A percentile compares a stretch with the other conserved stretches of the same genome.
Conservation (phyloP, 2,888 invertebrate genomes). For the Cephus nigrinus region DNA sequence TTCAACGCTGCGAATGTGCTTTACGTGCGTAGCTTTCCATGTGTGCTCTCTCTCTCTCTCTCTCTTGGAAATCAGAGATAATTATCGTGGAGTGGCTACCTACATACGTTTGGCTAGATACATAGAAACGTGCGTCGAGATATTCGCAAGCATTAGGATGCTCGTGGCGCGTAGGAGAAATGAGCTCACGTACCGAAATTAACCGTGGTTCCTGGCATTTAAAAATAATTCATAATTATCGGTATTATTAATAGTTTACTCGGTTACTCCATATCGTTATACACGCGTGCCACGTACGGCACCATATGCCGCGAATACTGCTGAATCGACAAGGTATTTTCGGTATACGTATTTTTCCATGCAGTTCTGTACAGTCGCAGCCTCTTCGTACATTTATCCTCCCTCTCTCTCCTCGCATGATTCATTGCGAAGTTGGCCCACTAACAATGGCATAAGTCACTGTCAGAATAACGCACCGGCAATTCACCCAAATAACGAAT, state of each 20-base stretch:
- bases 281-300: too few species aligned
- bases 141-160: not conserved
- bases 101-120: too few species aligned
- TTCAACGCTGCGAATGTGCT: too few species aligned
- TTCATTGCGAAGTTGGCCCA: not conserved
- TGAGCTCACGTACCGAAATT: constrained; percentile 50
- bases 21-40: too few species aligned
- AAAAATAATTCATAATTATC: constrained; percentile 48
- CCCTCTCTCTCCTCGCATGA: not conserved
- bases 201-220: constrained; percentile 29
- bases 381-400: not conserved
- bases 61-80: too few species aligned
- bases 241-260: constrained; percentile 35
- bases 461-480: not conserved
- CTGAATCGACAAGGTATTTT: too few species aligned
- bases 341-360: too few species aligned
- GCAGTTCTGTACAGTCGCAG: not conserved
- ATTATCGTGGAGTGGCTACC: too few species aligned
- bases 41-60: too few species aligned
- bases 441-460: constrained; percentile 2
- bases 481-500: too few species aligned
- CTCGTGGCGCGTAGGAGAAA: constrained; percentile 20
- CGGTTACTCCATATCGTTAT: not conserved
- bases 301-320: too few species aligned
- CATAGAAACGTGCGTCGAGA: too few species aligned